phyloP scores from a whole-genome alignment of 2,888 invertebrate species.

The Clanis bilineata region DNA sequence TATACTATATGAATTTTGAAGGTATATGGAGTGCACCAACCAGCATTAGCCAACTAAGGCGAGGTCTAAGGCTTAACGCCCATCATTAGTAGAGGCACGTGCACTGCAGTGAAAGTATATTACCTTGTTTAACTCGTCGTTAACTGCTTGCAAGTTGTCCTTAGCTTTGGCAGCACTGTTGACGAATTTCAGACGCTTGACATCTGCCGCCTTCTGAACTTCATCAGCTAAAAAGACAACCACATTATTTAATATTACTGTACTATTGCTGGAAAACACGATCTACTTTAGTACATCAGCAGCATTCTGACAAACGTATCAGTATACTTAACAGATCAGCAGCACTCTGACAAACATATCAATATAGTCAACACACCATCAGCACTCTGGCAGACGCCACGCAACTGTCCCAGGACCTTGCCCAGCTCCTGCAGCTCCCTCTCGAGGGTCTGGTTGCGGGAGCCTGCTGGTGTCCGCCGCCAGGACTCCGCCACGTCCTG shows the following conservation, averaged over 20 bases:
- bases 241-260: too few species aligned
- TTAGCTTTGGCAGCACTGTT: conserved; percentile 18
- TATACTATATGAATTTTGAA: too few species aligned
- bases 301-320: background rate
- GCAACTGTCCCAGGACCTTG: conserved; percentile 2
- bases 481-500: conserved; percentile 11
- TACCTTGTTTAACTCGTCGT: conserved; percentile 19
- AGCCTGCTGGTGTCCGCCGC: background rate
- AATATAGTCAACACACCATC: background rate
- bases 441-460: conserved; percentile 1
- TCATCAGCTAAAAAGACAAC: background rate
- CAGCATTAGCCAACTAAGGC: too few species aligned
- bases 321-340: background rate
- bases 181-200: conserved; percentile 22
- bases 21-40: too few species aligned
- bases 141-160: conserved; percentile 8
- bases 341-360: background rate
- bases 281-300: too few species aligned
- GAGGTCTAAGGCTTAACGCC: too few species aligned
- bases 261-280: too few species aligned
- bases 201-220: conserved; percentile 9
- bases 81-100: too few species aligned
- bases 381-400: conserved; percentile 15
- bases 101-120: too few species aligned
- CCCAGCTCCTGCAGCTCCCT: conserved; percentile 5